Evolutionary conservation across 2,797 vertebrate genomes (phyloP).

Genomic region (Sebastes kiyomatsui): DNA sequence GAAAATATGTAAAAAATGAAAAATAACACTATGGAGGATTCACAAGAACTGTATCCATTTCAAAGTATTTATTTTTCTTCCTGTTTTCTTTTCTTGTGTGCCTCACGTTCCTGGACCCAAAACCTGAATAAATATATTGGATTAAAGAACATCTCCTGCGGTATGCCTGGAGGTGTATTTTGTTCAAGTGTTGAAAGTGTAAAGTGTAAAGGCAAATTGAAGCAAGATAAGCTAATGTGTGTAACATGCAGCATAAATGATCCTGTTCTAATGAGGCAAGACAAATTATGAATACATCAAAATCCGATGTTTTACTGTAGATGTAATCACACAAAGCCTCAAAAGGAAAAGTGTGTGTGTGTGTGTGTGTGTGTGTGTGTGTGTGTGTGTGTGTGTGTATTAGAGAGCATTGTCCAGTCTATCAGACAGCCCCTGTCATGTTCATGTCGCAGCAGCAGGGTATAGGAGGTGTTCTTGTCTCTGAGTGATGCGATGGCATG

Average conservation of each 20-base stretch:
- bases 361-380: background rate
- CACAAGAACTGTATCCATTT: background rate
- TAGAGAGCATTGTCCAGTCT: slow-evolving; percentile 65
- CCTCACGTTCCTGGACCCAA: background rate
- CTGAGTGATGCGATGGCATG: slow-evolving; percentile 78
- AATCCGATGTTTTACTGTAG: slow-evolving; percentile 34
- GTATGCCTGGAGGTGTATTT: background rate
- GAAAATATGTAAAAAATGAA: background rate
- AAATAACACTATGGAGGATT: background rate
- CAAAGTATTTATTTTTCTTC: background rate
- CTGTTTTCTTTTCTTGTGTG: background rate
- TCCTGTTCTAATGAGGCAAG: slow-evolving; percentile 23
- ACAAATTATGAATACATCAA: slow-evolving; percentile 30
- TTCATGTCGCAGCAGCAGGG: slow-evolving; percentile 74
- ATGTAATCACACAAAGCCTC: slow-evolving; percentile 33
- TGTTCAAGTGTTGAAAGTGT: background rate
- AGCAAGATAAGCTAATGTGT: background rate
- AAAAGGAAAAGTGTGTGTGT: background rate
- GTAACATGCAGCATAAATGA: background rate
- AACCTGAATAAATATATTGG: background rate
- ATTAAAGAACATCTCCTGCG: background rate
- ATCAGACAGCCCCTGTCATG: slow-evolving; percentile 79
- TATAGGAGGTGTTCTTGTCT: slow-evolving; percentile 79
- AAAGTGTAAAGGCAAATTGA: slow-evolving; percentile 10
- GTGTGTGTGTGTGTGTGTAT: slow-evolving; percentile 45